Conservation (phyloP, 2,797 vertebrate genomes). For the Synaphobranchus kaupii region DNA sequence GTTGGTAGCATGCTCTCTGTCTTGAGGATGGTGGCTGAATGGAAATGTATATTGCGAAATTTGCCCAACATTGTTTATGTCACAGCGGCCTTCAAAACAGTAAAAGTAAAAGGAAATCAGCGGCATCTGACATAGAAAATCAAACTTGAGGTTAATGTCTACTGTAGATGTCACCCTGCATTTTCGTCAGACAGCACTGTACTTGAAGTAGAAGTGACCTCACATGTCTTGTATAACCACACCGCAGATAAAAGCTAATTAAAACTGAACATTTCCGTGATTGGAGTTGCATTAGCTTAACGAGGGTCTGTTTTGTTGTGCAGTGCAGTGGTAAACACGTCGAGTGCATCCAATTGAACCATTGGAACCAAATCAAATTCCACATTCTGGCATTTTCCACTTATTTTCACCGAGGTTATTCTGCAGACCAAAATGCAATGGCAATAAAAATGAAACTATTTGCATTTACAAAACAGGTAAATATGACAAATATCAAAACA, state of each 20-base stretch:
- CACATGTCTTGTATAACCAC: neutral
- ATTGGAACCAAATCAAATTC: neutral
- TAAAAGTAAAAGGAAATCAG: too few relatives aligned
- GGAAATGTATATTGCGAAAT: neutral
- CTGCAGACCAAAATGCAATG: neutral
- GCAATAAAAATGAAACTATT: neutral
- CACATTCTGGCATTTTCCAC: neutral
- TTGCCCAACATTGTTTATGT: neutral
- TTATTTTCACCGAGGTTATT: neutral
- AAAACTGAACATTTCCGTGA: neutral
- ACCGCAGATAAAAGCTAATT: neutral
- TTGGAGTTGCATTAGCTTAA: neutral
- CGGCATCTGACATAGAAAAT: neutral
- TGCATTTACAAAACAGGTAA: neutral
- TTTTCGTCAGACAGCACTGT: neutral
- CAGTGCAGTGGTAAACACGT: neutral
- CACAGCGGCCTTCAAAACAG: neutral
- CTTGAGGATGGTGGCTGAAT: neutral
- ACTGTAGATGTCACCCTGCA: too few relatives aligned
- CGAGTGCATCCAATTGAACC: neutral
- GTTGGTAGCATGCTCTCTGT: conserved; percentile 9
- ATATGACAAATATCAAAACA: neutral
- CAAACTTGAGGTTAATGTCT: neutral
- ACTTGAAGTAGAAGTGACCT: neutral
- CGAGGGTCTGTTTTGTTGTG: neutral